Conservation (phyloP, 2,797 vertebrate genomes). For the Onychomys arenicola region DNA sequence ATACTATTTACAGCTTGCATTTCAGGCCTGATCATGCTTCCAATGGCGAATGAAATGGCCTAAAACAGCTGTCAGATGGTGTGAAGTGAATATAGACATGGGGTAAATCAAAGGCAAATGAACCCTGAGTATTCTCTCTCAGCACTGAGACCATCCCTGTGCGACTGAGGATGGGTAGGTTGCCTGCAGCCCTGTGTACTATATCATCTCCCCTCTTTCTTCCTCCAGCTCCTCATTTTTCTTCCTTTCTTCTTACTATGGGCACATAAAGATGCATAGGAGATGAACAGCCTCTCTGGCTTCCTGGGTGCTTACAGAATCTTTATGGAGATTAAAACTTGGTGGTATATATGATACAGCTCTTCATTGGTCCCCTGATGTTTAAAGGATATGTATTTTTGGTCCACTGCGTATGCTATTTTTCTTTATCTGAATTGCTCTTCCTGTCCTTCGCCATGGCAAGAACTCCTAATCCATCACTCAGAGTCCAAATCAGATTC, state of each 20-base stretch:
- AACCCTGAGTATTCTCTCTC: constrained; percentile 47
- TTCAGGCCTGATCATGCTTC: constrained; percentile 82
- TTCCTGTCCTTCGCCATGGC: background rate
- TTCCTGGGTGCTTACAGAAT: background rate
- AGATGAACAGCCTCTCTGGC: background rate
- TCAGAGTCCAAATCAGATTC: background rate
- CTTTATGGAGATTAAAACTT: background rate
- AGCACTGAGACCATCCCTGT: background rate
- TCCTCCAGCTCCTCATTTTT: background rate
- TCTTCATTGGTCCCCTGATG: background rate
- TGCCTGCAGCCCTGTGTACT: background rate
- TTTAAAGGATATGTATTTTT: background rate
- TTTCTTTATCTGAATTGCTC: background rate
- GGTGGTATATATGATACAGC: background rate
- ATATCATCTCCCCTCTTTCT: background rate
- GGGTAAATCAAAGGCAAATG: constrained; percentile 77
- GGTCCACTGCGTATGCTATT: background rate
- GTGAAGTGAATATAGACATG: constrained; percentile 82
- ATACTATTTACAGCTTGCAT: constrained; percentile 81
- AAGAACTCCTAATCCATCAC: constrained; percentile 8
- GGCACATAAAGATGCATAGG: background rate
- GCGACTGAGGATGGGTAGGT: background rate
- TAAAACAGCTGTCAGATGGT: constrained; percentile 85
- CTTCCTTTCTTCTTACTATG: background rate
- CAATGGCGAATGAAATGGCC: constrained; percentile 81